Base-by-base conservation (phyloP, 2,888 invertebrate genomes). In the Branchipolynoe longqiensis region DNA sequence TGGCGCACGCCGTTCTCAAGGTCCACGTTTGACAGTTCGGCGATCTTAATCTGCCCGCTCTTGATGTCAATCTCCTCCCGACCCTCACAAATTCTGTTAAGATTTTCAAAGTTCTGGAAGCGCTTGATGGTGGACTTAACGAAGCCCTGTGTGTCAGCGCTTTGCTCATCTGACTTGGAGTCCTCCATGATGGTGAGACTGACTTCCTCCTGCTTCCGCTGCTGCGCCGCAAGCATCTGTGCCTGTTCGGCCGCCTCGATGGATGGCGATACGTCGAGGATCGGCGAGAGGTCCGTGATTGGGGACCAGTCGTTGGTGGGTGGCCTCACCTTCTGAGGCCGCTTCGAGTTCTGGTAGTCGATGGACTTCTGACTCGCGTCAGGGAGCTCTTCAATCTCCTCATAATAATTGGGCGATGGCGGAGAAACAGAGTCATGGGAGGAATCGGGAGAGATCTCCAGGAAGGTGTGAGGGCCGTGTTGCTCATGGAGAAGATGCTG, bases 281-380 rank as follows among this genome's bases (percentile, higher is more conserved):
- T 94, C 0, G 94, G 94, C 0, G 94, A 94, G 2, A 94, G 90
- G 84, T 94, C 94, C 48, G 93, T 93, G 8, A 94, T 93, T 1
- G 94, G 94, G 0, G 94, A 94, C 94, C 94, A 94, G 89, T 93
- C 93, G 6, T 91, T 90, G 4, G 93, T 91, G 0, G 93, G 93
- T 0, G 88, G 89, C 31, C 92, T 87, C 0, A 90, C 92, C 84
- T 93, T 93, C 87, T 93, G 93, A 0, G 78, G 78, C 40, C 93
- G 87, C 87, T 92, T 92, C 33, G 90, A 89, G n/a, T 91, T 91
- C 85, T 93, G 92, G 86, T 91, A 92, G 86, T 93, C 93, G 40
- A 93, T 93, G 14, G 90, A 87, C 85, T 93, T 93, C 31, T 91
- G 89, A 4, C 91, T 90, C 0, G 93, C 92, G 81, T 93, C 93